These are phyloP conservation scores for Danio choprae DNA, from an alignment of 2,797 vertebrate species.

Conservation along the genomic window DNA sequence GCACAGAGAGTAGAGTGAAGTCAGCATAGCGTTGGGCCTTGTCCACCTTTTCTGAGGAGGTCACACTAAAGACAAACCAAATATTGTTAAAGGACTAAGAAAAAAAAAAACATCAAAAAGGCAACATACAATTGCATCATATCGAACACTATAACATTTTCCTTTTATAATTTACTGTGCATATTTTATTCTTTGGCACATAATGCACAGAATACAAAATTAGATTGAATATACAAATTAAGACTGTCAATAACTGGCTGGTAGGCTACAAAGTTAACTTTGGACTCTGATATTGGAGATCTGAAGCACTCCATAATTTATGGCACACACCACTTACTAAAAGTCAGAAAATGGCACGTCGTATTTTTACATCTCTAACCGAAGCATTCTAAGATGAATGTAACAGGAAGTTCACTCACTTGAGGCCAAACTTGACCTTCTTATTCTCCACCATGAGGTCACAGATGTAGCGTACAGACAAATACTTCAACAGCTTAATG, in stretches of 20 bases:
- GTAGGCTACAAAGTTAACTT: neutral
- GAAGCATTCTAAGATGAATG: constrained; percentile 18
- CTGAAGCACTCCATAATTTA: neutral
- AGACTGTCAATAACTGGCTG: neutral
- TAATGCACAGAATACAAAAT: neutral
- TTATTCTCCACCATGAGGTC: constrained; percentile 99
- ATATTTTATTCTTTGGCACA: neutral
- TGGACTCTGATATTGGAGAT: neutral
- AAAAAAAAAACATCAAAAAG: neutral
- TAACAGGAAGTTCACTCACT: constrained; percentile 81
- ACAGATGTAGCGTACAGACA: constrained; percentile 95
- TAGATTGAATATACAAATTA: neutral
- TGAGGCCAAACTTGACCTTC: constrained; percentile 99
- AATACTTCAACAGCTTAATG: constrained; percentile 94
- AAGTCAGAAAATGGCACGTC: neutral
- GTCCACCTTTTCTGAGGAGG: constrained; percentile 98
- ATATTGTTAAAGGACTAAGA: neutral
- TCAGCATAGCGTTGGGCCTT: constrained; percentile 98
- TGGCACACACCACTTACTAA: neutral
- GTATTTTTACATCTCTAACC: neutral
- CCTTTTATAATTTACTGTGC: no score
- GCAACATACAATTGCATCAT: neutral
- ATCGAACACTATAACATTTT: neutral
- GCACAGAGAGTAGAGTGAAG: constrained; percentile 96
- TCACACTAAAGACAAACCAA: constrained; percentile 82